These are phyloP conservation scores for Temnothorax nylanderi DNA, from an alignment of 1,140 invertebrate genomes.

Conservation along the genomic window DNA sequence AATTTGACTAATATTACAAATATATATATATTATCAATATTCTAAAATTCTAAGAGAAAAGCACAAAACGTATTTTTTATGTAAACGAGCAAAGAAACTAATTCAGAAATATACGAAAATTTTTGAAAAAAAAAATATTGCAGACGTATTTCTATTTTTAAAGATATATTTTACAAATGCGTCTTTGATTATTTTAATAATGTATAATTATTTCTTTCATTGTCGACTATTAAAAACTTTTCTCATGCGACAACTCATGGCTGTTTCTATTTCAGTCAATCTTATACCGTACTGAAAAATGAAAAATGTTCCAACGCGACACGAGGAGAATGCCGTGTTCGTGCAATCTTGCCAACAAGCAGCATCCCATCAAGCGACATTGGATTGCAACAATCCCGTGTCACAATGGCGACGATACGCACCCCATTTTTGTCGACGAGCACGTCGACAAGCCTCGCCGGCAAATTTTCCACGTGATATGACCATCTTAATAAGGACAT, in stretches of 20 bases:
- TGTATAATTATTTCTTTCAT: neutral
- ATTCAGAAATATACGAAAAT: neutral
- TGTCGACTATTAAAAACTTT: neutral
- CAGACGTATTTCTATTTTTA: neutral
- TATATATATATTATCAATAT: neutral
- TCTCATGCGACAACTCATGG: neutral
- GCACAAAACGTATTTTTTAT: neutral
- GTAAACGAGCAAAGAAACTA: neutral
- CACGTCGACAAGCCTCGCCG: slow-evolving; percentile 17
- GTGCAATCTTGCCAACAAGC: slow-evolving; percentile 35
- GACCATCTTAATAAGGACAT: slow-evolving; percentile 72
- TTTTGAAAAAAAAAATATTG: neutral
- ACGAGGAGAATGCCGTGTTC: neutral
- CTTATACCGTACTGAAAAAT: neutral
- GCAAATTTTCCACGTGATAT: slow-evolving; percentile 61
- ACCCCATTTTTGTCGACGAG: slow-evolving; percentile 9
- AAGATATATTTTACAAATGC: neutral
- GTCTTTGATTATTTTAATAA: neutral
- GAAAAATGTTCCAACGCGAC: neutral
- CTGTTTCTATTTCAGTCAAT: neutral
- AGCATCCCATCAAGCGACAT: slow-evolving; percentile 23
- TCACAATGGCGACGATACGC: slow-evolving; percentile 27
- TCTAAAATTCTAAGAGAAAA: neutral
- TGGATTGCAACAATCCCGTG: neutral
- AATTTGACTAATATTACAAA: neutral